These are phyloP conservation scores for Cybosia mesomella DNA, from an alignment of 2,888 invertebrate species.

Conservation along the genomic window DNA sequence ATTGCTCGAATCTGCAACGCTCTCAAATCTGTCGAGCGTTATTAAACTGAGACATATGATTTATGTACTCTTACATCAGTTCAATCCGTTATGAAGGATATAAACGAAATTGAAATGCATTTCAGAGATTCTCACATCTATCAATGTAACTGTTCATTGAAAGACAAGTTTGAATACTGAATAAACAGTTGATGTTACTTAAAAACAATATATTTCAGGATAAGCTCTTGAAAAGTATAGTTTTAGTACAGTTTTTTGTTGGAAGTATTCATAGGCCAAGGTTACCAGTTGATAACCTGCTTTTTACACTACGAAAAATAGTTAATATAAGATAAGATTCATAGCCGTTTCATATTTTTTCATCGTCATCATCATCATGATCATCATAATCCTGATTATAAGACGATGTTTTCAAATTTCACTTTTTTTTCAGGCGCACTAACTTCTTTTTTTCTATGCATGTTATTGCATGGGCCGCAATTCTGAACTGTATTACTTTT, in stretches of 20 bases:
- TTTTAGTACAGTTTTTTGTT: not conserved
- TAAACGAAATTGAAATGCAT: constrained; percentile 39
- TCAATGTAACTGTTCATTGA: constrained; percentile 7
- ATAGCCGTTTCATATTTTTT: too few relatives aligned
- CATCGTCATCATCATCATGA: too few relatives aligned
- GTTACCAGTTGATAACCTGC: too few relatives aligned
- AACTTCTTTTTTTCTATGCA: too few relatives aligned
- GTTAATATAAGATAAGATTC: too few relatives aligned
- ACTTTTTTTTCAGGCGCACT: too few relatives aligned
- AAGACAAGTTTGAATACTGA: not conserved
- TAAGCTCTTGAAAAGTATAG: not conserved
- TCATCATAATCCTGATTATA: too few relatives aligned
- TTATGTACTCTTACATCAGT: constrained; percentile 59
- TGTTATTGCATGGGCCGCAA: too few relatives aligned
- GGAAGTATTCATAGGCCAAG: not conserved
- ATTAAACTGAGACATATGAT: constrained; percentile 75
- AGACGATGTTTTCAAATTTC: too few relatives aligned
- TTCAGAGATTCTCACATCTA: constrained; percentile 17
- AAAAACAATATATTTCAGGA: not conserved
- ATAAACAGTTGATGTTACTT: not conserved
- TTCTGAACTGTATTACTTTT: too few relatives aligned
- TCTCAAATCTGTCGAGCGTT: constrained; percentile 77
- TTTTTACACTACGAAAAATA: too few relatives aligned
- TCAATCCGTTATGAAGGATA: constrained; percentile 38
- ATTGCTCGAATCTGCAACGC: constrained; percentile 78